Conservation (phyloP, 2,113 vertebrate species). For the Eurypyga helias region DNA sequence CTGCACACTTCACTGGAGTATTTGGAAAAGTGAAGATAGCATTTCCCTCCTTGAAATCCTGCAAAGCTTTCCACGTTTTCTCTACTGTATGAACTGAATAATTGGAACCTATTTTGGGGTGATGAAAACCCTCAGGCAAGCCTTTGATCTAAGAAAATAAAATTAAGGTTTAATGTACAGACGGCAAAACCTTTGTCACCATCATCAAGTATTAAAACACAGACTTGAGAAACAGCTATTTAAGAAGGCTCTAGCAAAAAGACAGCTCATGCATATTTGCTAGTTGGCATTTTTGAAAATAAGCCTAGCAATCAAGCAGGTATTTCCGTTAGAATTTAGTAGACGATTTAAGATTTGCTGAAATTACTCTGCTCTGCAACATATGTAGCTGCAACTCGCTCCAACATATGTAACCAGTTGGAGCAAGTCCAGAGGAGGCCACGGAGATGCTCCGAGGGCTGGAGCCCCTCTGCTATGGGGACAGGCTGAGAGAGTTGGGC, state of each 20-base stretch:
- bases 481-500: too few species aligned
- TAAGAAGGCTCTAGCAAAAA: not conserved
- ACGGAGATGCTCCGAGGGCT: too few species aligned
- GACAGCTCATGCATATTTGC: not conserved
- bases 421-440: too few species aligned
- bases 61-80: slow-evolving; percentile 94
- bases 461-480: too few species aligned
- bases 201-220: not conserved
- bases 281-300: not conserved
- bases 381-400: too few species aligned
- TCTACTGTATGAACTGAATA: slow-evolving; percentile 90
- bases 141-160: slow-evolving; percentile 89
- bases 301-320: not conserved
- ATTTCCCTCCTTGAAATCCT: slow-evolving; percentile 92
- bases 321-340: not conserved
- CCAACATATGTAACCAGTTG: too few species aligned
- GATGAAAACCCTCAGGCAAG: slow-evolving; percentile 89
- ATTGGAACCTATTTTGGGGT: slow-evolving; percentile 95
- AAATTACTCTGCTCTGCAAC: not conserved
- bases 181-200: not conserved
- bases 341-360: not conserved
- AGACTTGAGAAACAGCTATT: slow-evolving; percentile 79
- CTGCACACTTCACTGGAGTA: slow-evolving; percentile 93
- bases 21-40: slow-evolving; percentile 94
- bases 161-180: not conserved